phyloP scores from a whole-genome alignment of 2,113 vertebrate species.

The Ctenomys sociabilis region DNA sequence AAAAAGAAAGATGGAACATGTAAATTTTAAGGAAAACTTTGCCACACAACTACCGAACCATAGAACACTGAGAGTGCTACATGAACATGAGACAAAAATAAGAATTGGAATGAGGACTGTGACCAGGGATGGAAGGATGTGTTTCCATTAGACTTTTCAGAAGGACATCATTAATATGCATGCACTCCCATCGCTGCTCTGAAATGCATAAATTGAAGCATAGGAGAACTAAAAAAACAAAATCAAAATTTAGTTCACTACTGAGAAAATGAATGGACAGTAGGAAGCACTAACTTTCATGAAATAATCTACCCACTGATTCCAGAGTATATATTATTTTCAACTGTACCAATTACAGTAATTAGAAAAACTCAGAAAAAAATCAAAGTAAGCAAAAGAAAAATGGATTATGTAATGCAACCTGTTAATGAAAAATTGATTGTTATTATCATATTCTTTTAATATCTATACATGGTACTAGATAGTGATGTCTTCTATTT shows the following conservation, averaged over 20 bases:
- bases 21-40: not conserved
- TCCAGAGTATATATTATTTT: not conserved
- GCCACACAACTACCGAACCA: not conserved
- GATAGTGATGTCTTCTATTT: not conserved
- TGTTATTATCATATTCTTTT: not conserved
- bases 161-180: not conserved
- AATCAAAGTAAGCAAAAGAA: not conserved
- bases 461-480: not conserved
- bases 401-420: not conserved
- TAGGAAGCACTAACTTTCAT: not conserved
- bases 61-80: not conserved
- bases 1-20: not conserved
- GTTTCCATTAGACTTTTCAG: not conserved
- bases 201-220: not conserved
- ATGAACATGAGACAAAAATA: not conserved
- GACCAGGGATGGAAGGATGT: not conserved
- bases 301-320: not conserved
- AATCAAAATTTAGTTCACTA: not conserved
- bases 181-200: not conserved
- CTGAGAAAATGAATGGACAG: not conserved
- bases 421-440: not conserved
- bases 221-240: not conserved
- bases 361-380: not conserved
- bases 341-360: not conserved
- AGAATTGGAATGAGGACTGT: not conserved